Base-by-base conservation (phyloP, 1,140 invertebrate species). In the Polypedilum pembai region DNA sequence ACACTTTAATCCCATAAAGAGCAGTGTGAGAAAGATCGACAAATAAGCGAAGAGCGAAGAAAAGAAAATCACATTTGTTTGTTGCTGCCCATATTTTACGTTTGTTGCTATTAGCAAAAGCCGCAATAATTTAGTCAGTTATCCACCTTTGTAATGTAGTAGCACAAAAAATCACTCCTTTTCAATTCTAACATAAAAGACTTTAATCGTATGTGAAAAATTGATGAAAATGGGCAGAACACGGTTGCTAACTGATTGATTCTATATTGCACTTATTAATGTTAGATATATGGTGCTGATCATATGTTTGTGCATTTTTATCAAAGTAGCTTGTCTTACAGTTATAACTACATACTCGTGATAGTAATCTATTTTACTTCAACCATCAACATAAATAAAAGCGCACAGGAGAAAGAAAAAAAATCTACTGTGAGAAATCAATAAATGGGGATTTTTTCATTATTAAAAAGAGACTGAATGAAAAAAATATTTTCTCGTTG, bases 341-440 rank as follows among this genome's bases (percentile, higher is more conserved):
- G 45, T 56, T 56, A 56, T 56, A 56, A 56, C 3, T 56, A 56
- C 4, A 12, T 56, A 56, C 12, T 56, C 45, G 45, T 56, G 45
- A 56, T 56, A 56, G 45, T 56, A 56, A 56, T 56, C 45, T 56
- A 56, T 56, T 56, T 56, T 56, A 56, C n/a, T 33, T 33, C 1
- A 12, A 56, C 45, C 12, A 56, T 56, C 8, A 56, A n/a, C 45
- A 56, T 56, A 56, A 15, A 56, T 56, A 56, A 56, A 56, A n/a
- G 45, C 45, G 15, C 3, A 56, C 45, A 12, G 10, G 10, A 56
- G 4, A 56, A n/a, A 56, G 12, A 4, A 56, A 56, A 56, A 56
- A n/a, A 56, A 56, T 56, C 45, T 56, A n/a, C 45, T 56, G 45
- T 56, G 45, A 56, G 45, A 56, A 56, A 56, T 56, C 45, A 56